Conservation (phyloP, 1,140 invertebrate species). For the Argopecten irradians region DNA sequence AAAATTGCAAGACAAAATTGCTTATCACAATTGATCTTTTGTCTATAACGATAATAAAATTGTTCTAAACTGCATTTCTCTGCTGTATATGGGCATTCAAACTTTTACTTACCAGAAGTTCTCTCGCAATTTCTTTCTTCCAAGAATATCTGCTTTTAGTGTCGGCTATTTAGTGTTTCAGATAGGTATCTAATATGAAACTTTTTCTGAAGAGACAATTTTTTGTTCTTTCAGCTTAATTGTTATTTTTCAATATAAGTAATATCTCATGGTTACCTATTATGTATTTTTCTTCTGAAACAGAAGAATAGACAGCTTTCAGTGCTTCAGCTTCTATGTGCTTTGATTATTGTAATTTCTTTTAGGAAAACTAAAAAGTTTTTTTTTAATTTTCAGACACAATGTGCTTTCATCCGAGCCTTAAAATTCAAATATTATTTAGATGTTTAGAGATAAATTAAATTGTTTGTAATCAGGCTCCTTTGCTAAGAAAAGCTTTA, state of each 20-base stretch:
- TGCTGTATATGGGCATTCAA: not conserved
- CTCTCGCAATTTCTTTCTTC: not conserved
- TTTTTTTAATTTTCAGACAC: not conserved
- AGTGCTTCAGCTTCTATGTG: not conserved
- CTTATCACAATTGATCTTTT: no score
- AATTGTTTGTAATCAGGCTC: no score
- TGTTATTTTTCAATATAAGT: no score
- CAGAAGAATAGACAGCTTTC: not conserved
- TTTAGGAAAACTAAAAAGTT: no score
- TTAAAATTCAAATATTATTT: not conserved
- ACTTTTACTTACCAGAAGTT: not conserved
- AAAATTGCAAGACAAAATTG: not conserved
- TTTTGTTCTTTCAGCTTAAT: not conserved
- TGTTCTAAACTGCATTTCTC: not conserved
- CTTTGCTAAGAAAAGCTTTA: no score
- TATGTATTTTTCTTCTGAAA: not conserved
- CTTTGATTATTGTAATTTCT: not conserved
- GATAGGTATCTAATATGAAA: not conserved
- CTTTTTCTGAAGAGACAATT: not conserved
- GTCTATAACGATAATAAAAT: not conserved
- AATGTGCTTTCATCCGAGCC: not conserved
- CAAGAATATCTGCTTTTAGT: not conserved
- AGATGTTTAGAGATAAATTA: no score
- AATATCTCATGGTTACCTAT: not conserved
- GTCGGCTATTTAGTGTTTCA: not conserved